Evolutionary conservation across 2,888 invertebrate species (phyloP).

Genomic region (Kryphioiulus occultus): DNA sequence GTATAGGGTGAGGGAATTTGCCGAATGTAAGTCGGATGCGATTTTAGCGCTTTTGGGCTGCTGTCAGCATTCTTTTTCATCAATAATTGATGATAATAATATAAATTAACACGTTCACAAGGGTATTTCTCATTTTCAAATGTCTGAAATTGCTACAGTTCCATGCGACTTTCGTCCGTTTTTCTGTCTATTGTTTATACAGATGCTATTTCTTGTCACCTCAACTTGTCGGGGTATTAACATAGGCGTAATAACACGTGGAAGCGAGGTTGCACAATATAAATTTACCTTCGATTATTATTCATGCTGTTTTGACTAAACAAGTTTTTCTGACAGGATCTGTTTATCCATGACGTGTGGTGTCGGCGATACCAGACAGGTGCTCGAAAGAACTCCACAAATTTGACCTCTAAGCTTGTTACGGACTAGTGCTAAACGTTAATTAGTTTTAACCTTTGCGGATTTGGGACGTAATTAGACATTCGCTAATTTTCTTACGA

Average conservation of each 20-base stretch:
- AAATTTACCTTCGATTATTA: conserved; percentile 38
- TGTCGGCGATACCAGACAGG: neutral
- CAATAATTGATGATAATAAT: neutral
- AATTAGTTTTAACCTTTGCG: neutral
- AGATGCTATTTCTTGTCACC: neutral
- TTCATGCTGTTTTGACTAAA: neutral
- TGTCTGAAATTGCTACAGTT: neutral
- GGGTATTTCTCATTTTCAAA: neutral
- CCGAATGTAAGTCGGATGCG: neutral
- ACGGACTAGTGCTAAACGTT: neutral
- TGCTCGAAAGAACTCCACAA: neutral
- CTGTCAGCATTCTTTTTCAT: neutral
- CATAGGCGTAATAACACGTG: neutral
- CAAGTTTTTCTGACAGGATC: neutral
- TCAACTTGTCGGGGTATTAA: neutral
- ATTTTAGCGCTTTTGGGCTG: neutral
- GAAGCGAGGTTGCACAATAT: neutral
- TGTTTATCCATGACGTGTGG: neutral
- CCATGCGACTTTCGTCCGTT: conserved; percentile 17
- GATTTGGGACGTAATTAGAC: neutral
- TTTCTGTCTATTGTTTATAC: neutral
- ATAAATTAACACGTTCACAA: neutral
- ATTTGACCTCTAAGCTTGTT: neutral
- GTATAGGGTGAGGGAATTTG: neutral
- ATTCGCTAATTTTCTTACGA: no score